phyloP scores from a whole-genome alignment of 53 echinoderm and acorn worm genomes.

The Antedon mediterranea region DNA sequence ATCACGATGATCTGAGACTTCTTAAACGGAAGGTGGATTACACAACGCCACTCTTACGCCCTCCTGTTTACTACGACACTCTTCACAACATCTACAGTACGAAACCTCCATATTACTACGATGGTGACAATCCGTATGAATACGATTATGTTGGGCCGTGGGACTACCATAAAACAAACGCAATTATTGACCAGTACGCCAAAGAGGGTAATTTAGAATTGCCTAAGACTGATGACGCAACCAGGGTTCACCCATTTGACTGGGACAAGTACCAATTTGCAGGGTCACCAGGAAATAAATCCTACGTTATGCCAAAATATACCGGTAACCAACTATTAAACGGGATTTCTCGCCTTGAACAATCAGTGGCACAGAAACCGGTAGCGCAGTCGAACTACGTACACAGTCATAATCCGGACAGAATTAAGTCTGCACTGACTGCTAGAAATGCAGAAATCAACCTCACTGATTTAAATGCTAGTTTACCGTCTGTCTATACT shows the following conservation, averaged over 20 bases:
- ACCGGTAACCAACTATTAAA: constrained; percentile 38
- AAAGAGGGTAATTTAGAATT: constrained; percentile 33
- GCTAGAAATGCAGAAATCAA: constrained; percentile 34
- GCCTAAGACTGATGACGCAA: neutral
- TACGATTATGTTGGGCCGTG: constrained; percentile 82
- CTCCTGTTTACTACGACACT: constrained; percentile 80
- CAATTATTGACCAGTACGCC: constrained; percentile 43
- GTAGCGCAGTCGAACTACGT: constrained; percentile 74
- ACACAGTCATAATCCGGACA: constrained; percentile 74
- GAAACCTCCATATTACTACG: constrained; percentile 88
- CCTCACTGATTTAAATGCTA: constrained; percentile 36
- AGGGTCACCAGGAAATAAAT: constrained; percentile 69
- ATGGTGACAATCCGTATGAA: constrained; percentile 93
- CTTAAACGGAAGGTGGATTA: constrained; percentile 86
- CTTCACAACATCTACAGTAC: constrained; percentile 86
- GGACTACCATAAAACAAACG: constrained; percentile 86
- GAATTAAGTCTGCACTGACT: constrained; percentile 53
- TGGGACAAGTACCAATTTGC: constrained; percentile 59
- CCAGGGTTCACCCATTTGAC: constrained; percentile 7
- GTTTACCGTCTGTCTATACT: constrained; percentile 56
- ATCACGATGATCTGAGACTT: constrained; percentile 65
- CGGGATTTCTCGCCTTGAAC: constrained; percentile 33
- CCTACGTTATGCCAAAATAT: constrained; percentile 64
- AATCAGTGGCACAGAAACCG: constrained; percentile 50
- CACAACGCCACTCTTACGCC: constrained; percentile 63